Percentiles rank a stretch among this genome's conserved stretches.
Evolutionary conservation across 2,888 invertebrate species (phyloP).

Genomic region (Meliscaeva auricollis): DNA sequence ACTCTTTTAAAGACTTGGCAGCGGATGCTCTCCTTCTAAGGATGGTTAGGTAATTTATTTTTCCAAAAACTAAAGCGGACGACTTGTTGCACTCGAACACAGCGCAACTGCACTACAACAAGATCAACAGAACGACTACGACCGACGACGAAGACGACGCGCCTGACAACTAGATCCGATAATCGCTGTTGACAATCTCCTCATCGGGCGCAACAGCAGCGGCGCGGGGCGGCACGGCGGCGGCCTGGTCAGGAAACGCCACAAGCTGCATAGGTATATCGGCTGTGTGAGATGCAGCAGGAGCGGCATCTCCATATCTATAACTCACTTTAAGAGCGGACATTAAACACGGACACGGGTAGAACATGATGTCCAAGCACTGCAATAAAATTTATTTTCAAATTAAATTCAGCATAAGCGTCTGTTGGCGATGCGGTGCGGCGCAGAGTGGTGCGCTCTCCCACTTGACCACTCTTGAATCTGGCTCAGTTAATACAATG

Average conservation of each 20-base stretch:
- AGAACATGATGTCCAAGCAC: slow-evolving; percentile 76
- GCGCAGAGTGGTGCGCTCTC: no score
- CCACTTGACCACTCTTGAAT: slow-evolving; percentile 63
- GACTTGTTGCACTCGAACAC: slow-evolving; percentile 73
- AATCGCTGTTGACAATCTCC: slow-evolving; percentile 76
- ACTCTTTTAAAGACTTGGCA: slow-evolving; percentile 8
- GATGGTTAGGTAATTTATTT: slow-evolving; percentile 67
- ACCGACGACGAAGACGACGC: slow-evolving; percentile 13
- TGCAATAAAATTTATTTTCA: slow-evolving; percentile 76
- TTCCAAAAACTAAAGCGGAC: slow-evolving; percentile 64
- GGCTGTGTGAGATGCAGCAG: slow-evolving; percentile 20
- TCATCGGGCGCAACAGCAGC: slow-evolving; percentile 23
- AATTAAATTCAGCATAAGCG: slow-evolving; percentile 73
- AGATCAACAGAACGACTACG: slow-evolving; percentile 1
- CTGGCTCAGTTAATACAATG: slow-evolving; percentile 22
- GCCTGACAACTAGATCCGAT: slow-evolving; percentile 76
- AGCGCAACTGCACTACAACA: no score
- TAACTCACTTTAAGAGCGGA: slow-evolving; percentile 75
- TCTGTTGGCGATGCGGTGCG: slow-evolving; percentile 10
- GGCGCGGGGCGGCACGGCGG: no score
- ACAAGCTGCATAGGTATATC: slow-evolving; percentile 26
- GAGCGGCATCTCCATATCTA: slow-evolving; percentile 74
- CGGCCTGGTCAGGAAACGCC: slow-evolving; percentile 29
- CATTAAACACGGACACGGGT: slow-evolving; percentile 75
- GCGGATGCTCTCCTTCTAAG: slow-evolving; percentile 51